Evolutionary conservation across 2,113 vertebrate genomes (phyloP).

Genomic region (Aegotheles bennettii): DNA sequence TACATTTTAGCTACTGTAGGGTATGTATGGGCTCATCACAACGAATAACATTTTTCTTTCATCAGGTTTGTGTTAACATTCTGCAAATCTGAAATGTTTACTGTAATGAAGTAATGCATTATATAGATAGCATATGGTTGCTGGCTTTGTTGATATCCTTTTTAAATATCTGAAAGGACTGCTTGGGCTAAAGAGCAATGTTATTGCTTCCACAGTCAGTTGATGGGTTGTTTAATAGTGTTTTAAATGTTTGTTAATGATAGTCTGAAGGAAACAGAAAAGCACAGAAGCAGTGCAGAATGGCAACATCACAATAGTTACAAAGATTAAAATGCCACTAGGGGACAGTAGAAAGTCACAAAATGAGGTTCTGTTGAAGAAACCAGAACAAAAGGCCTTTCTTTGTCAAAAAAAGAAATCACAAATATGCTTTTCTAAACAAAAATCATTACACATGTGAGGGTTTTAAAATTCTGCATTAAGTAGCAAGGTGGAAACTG

Average conservation of each 20-base stretch:
- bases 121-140: conserved; percentile 81
- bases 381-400: conserved; percentile 97
- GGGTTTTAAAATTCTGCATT: conserved; percentile 49
- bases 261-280: conserved; percentile 77
- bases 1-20: conserved; percentile 83
- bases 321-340: conserved; percentile 85
- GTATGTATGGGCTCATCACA: conserved; percentile 79
- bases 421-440: conserved; percentile 65
- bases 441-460: conserved; percentile 55
- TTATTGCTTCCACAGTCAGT: conserved; percentile 74
- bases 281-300: conserved; percentile 62
- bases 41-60: conserved; percentile 86
- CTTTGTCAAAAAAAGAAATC: conserved; percentile 73
- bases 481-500: conserved; percentile 20
- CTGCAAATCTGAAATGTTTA: conserved; percentile 86
- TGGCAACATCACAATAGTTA: conserved; percentile 67
- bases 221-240: conserved; percentile 81
- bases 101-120: conserved; percentile 80
- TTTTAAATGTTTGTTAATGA: conserved; percentile 91
- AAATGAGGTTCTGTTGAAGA: conserved; percentile 77
- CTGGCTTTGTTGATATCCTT: conserved; percentile 83
- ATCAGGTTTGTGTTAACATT: conserved; percentile 84
- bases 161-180: conserved; percentile 79
- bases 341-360: conserved; percentile 99
- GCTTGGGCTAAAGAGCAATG: conserved; percentile 79